Conservation (phyloP, 2,113 vertebrate genomes). For the Cyanoramphus novaezelandiae region DNA sequence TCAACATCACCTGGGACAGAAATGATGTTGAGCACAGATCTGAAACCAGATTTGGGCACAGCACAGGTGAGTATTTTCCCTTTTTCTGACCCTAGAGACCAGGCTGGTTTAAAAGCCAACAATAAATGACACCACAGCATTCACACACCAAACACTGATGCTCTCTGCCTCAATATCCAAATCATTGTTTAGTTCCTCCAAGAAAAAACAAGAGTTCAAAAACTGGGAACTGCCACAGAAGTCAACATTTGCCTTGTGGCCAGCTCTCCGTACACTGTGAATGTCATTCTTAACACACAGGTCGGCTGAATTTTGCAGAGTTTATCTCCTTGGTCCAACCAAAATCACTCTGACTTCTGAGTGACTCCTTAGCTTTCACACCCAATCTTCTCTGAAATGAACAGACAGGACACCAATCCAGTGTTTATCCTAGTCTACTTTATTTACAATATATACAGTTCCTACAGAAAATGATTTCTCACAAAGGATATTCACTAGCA, state of each 20-base stretch:
- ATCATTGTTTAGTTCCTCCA: neutral
- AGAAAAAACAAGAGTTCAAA: neutral
- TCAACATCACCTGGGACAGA: neutral
- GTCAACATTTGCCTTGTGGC: neutral
- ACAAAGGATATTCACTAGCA: constrained; percentile 29
- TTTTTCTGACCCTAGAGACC: neutral
- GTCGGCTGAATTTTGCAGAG: neutral
- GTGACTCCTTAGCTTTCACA: rapidly evolving
- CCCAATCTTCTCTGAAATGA: neutral
- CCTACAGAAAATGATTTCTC: constrained; percentile 24
- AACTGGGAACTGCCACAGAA: neutral
- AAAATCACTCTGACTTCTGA: neutral
- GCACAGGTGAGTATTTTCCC: rapidly evolving
- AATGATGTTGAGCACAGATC: neutral
- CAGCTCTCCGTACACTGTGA: neutral
- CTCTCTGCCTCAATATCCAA: neutral
- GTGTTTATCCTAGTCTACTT: neutral
- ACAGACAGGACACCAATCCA: neutral
- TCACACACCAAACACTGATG: rapidly evolving
- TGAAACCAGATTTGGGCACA: neutral
- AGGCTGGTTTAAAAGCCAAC: neutral
- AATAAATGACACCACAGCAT: neutral
- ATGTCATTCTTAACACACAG: neutral
- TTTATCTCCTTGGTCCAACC: neutral
- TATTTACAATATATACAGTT: constrained; percentile 67